Evolutionary conservation across 2,888 invertebrate species (phyloP).

Genomic region (Orthosia cruda): DNA sequence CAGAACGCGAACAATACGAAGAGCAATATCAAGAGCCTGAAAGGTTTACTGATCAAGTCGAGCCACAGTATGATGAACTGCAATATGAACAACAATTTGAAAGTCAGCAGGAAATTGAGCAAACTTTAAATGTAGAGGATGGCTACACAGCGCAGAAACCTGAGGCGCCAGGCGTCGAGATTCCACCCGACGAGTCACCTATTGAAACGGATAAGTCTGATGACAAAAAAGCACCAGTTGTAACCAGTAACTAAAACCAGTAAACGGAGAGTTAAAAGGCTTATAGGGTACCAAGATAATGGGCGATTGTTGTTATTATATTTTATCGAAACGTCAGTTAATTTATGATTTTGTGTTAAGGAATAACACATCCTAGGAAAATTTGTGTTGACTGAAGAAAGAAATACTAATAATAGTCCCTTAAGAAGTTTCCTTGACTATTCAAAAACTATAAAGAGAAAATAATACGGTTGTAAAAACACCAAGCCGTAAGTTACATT

Average conservation of each 20-base stretch:
- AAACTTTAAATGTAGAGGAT: slow-evolving; percentile 77
- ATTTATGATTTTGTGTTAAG: slow-evolving; percentile 1
- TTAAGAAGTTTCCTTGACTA: not conserved
- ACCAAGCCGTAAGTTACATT: not conserved
- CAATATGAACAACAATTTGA: slow-evolving; percentile 70
- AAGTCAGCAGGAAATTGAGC: slow-evolving; percentile 70
- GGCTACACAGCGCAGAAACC: slow-evolving; percentile 57
- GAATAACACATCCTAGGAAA: not conserved
- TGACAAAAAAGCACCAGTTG: not conserved
- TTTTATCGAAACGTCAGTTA: not conserved
- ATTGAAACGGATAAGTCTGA: slow-evolving; percentile 1
- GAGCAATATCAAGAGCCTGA: slow-evolving; percentile 47
- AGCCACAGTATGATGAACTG: slow-evolving; percentile 51
- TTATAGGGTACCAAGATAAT: not conserved
- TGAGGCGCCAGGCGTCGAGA: not conserved
- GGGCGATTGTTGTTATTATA: slow-evolving; percentile 3
- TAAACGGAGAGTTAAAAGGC: slow-evolving; percentile 4
- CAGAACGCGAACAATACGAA: slow-evolving; percentile 57
- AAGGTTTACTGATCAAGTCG: slow-evolving; percentile 16
- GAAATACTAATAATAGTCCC: not conserved
- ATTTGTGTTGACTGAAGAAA: not conserved
- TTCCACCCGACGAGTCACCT: not conserved
- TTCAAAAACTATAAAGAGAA: not conserved
- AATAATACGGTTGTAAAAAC: not conserved
- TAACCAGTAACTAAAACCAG: slow-evolving; percentile 17